Conservation (phyloP, 2,888 invertebrate genomes). For the Taenaris catops region DNA sequence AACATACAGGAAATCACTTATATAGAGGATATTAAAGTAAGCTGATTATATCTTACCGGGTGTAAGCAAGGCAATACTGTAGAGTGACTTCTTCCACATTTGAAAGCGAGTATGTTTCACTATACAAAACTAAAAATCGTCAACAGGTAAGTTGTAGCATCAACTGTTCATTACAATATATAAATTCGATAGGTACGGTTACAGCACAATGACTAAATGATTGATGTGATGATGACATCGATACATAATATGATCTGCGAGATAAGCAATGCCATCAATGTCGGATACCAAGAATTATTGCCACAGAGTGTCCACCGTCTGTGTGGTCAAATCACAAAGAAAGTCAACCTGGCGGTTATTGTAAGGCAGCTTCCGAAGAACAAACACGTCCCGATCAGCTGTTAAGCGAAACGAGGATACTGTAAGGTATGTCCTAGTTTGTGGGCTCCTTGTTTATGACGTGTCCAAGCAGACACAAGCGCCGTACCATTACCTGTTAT, state of each 20-base stretch:
- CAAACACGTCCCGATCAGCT: conserved; percentile 25
- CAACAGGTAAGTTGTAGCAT: conserved; percentile 71
- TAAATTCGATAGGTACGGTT: conserved; percentile 51
- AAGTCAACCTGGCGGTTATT: conserved; percentile 10
- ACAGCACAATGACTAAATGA: conserved; percentile 73
- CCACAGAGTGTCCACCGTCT: conserved; percentile 24
- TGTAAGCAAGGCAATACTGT: conserved; percentile 79
- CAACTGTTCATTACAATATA: conserved; percentile 64
- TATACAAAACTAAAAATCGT: conserved; percentile 77
- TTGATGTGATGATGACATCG: conserved; percentile 55
- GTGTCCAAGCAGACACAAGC: conserved; percentile 38
- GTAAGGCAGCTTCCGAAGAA: conserved; percentile 14
- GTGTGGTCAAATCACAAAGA: conserved; percentile 15
- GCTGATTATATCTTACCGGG: conserved; percentile 78
- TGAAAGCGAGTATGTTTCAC: conserved; percentile 77
- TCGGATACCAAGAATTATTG: conserved; percentile 14
- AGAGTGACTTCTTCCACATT: conserved; percentile 79
- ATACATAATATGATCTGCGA: conserved; percentile 44
- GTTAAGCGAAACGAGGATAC: conserved; percentile 24
- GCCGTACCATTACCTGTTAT: conserved; percentile 45
- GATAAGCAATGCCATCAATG: conserved; percentile 46
- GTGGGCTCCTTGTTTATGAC: conserved; percentile 40
- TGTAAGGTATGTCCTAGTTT: conserved; percentile 13
- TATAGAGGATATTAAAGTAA: conserved; percentile 76
- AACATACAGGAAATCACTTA: conserved; percentile 68